These are phyloP conservation scores for Nemotelus nigrinus DNA, from an alignment of 2,888 invertebrate species.

Conservation along the genomic window DNA sequence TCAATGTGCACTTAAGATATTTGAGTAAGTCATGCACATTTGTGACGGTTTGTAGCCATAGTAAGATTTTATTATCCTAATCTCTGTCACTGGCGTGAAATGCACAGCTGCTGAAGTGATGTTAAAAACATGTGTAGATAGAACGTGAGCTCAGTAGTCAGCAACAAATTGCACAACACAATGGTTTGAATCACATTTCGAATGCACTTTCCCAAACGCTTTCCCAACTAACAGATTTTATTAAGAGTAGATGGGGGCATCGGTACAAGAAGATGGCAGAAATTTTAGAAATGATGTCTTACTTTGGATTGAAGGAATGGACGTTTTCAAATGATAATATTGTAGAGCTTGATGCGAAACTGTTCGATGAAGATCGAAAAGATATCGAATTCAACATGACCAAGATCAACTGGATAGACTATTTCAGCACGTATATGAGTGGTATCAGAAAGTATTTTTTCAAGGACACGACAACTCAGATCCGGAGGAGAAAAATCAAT, in stretches of 20 bases:
- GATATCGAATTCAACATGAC: constrained; percentile 69
- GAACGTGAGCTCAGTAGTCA: too few species aligned
- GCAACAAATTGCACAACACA: too few species aligned
- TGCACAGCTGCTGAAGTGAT: too few species aligned
- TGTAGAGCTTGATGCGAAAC: constrained; percentile 60
- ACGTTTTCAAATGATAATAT: constrained; percentile 63
- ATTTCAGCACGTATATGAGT: constrained; percentile 73
- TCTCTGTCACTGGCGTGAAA: too few species aligned
- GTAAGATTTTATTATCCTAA: too few species aligned
- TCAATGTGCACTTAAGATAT: too few species aligned
- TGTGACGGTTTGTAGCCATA: not conserved
- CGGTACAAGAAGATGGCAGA: constrained; percentile 62
- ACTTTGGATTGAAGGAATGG: constrained; percentile 65
- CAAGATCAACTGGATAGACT: constrained; percentile 74
- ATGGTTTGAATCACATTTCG: too few species aligned
- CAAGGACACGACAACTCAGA: constrained; percentile 68
- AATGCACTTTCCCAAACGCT: too few species aligned
- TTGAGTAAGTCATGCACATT: too few species aligned
- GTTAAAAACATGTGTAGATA: too few species aligned
- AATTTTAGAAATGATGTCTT: constrained; percentile 65
- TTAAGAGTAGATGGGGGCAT: constrained; percentile 52
- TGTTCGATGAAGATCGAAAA: constrained; percentile 56
- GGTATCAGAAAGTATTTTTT: constrained; percentile 76
- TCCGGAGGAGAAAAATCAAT: constrained; percentile 36
- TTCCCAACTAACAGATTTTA: too few species aligned